These are phyloP conservation scores for Cephus nigrinus DNA, from an alignment of 2,888 invertebrate genomes.

Conservation along the genomic window DNA sequence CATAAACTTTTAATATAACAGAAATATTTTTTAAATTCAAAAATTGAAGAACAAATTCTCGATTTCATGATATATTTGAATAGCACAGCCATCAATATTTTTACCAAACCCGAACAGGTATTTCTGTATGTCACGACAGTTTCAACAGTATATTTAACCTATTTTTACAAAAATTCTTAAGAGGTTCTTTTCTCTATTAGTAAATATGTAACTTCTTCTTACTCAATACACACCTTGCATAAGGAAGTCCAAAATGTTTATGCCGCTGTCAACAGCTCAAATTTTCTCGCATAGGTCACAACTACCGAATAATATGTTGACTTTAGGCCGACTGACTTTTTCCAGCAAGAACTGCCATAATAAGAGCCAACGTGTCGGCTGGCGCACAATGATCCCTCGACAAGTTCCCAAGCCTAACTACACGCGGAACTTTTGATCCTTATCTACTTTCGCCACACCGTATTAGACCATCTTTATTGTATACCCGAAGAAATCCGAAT, in stretches of 20 bases:
- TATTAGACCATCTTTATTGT: neutral
- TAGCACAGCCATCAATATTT: neutral
- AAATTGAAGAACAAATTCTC: no score
- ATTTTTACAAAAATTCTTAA: neutral
- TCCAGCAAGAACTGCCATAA: neutral
- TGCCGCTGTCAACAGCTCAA: neutral
- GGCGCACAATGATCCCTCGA: neutral
- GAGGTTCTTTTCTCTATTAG: neutral
- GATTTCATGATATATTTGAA: neutral
- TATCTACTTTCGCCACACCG: neutral
- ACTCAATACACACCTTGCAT: neutral
- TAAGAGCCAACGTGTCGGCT: conserved; percentile 1
- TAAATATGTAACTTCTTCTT: neutral
- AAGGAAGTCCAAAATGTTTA: neutral
- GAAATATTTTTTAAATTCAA: neutral
- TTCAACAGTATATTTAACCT: neutral
- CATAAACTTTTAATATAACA: neutral
- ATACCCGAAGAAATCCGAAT: neutral
- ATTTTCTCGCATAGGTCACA: neutral
- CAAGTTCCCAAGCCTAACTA: neutral
- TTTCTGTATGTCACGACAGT: neutral
- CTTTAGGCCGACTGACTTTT: neutral
- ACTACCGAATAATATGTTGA: neutral
- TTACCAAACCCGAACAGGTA: neutral
- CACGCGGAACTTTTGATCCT: neutral